A percentile compares a stretch with the other conserved stretches of the same genome.
Conservation (phyloP, 2,888 invertebrate genomes). For the Gymnosoma rotundatum region DNA sequence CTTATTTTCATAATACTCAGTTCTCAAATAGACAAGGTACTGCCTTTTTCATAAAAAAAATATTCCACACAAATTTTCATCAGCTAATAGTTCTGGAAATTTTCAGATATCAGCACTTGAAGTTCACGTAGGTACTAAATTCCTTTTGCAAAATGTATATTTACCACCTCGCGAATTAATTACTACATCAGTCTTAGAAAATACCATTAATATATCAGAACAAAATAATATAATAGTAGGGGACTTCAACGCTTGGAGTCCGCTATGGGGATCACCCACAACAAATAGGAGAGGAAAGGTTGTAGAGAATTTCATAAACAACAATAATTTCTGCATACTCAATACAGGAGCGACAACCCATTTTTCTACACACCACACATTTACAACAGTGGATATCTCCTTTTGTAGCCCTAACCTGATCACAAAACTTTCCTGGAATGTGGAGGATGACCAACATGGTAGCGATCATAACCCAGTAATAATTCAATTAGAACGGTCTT, state of each 20-base stretch:
- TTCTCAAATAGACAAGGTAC: too few relatives aligned
- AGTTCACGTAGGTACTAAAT: not conserved
- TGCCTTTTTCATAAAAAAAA: too few relatives aligned
- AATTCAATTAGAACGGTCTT: not conserved
- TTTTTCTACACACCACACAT: conserved; percentile 15
- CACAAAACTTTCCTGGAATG: not conserved
- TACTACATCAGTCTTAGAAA: not conserved
- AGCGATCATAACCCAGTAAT: conserved; percentile 19
- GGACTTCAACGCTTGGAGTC: conserved; percentile 17
- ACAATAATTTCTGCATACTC: conserved; percentile 5
- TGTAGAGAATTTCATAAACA: not conserved
- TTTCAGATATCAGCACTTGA: not conserved
- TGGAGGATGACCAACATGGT: not conserved
- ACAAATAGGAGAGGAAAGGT: not conserved
- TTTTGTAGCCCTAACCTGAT: not conserved
- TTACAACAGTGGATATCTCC: not conserved
- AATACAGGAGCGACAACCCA: not conserved
- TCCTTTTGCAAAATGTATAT: conserved; percentile 20
- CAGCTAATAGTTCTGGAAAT: not conserved
- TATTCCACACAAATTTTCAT: not conserved
- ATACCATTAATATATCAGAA: not conserved
- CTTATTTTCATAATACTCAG: too few relatives aligned
- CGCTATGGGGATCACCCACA: conserved; percentile 2
- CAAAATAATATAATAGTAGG: conserved; percentile 3
- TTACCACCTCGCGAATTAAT: conserved; percentile 9